phyloP scores from a whole-genome alignment of 2,888 invertebrate genomes.

The Ophonus ardosiacus region DNA sequence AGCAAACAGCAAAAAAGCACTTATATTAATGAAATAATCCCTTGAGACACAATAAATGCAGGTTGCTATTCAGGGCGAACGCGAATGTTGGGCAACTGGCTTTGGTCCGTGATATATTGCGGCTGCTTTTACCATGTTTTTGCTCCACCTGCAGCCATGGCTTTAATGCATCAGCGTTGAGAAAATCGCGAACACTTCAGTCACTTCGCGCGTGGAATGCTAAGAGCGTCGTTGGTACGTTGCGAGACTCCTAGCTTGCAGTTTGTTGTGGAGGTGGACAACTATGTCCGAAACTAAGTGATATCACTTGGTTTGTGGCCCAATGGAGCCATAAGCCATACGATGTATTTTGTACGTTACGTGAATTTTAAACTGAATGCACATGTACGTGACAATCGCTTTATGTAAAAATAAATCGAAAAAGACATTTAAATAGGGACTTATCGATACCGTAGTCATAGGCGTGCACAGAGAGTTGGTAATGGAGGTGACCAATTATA shows the following conservation, averaged over 20 bases:
- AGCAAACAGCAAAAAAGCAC: conserved; percentile 20
- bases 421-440: too few species aligned
- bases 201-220: neutral
- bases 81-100: neutral
- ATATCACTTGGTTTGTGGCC: too few species aligned
- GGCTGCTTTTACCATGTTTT: too few species aligned
- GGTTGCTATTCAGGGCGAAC: neutral
- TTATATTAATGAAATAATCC: conserved; percentile 34
- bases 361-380: too few species aligned
- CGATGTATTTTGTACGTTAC: too few species aligned
- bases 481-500: too few species aligned
- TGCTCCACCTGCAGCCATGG: neutral
- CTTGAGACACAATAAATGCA: neutral
- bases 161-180: conserved; percentile 14
- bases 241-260: neutral
- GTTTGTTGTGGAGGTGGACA: neutral
- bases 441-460: too few species aligned
- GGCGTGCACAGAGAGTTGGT: too few species aligned
- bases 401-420: too few species aligned
- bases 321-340: too few species aligned
- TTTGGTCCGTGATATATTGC: neutral
- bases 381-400: too few species aligned
- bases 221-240: neutral
- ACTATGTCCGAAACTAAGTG: too few species aligned
- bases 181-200: conserved; percentile 12